Evolutionary conservation across 1,140 invertebrate species (phyloP).

Genomic region (Scaptomyza pallida): DNA sequence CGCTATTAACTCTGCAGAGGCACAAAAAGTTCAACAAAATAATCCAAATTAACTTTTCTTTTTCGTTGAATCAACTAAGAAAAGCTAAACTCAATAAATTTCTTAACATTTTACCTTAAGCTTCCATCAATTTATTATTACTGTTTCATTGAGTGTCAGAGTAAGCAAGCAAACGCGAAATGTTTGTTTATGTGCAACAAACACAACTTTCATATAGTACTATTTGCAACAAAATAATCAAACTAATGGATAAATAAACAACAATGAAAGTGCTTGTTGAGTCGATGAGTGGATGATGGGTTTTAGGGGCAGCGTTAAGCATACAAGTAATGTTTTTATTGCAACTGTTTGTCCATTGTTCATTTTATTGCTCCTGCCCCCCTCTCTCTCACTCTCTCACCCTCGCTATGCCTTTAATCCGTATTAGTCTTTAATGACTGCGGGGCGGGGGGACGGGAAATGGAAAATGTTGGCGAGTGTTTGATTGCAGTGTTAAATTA

Average conservation of each 20-base stretch:
- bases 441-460: slow-evolving; percentile 10
- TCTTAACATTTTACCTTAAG: too few species aligned
- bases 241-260: slow-evolving; percentile 17
- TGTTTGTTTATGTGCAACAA: not conserved
- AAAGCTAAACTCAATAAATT: too few species aligned
- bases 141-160: too few species aligned
- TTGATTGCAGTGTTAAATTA: slow-evolving; percentile 61
- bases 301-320: not conserved
- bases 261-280: not conserved
- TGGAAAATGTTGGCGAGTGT: slow-evolving; percentile 12
- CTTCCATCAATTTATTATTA: too few species aligned
- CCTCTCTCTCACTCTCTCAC: too few species aligned
- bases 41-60: too few species aligned
- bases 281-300: too few species aligned
- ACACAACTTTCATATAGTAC: not conserved
- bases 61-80: not conserved
- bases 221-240: not conserved
- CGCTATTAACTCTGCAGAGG: too few species aligned
- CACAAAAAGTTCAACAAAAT: too few species aligned
- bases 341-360: not conserved
- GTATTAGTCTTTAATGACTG: slow-evolving; percentile 51
- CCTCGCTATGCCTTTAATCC: slow-evolving; percentile 56
- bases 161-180: not conserved
- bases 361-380: slow-evolving; percentile 7
- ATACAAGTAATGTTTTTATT: slow-evolving; percentile 15